phyloP scores from a whole-genome alignment of 2,888 invertebrate genomes.

The Cheilosia grossa region DNA sequence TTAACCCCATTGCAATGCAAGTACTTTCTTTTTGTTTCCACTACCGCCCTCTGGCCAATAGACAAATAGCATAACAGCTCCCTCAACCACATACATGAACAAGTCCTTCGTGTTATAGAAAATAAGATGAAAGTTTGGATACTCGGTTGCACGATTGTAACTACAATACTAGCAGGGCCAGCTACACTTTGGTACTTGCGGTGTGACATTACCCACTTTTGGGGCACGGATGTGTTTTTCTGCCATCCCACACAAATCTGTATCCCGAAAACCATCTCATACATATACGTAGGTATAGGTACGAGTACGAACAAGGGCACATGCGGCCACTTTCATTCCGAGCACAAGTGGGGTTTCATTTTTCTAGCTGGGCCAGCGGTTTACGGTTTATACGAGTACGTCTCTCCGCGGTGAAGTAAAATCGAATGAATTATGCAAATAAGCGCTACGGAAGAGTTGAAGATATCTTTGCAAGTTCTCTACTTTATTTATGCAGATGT shows the following conservation, averaged over 20 bases:
- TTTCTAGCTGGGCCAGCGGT: slow-evolving; percentile 52
- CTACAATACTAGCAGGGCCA: slow-evolving; percentile 28
- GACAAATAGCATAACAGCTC: slow-evolving; percentile 46
- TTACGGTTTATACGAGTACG: slow-evolving; percentile 31
- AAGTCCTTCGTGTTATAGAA: slow-evolving; percentile 45
- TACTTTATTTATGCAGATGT: slow-evolving; percentile 7
- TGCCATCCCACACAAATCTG: slow-evolving; percentile 42
- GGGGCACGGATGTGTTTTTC: slow-evolving; percentile 40
- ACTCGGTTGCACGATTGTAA: slow-evolving; percentile 63
- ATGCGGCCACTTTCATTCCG: slow-evolving; percentile 12
- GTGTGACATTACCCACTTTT: slow-evolving; percentile 61
- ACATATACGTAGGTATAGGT: slow-evolving; percentile 17
- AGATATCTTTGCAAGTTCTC: slow-evolving; percentile 44
- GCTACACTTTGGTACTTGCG: slow-evolving; percentile 64
- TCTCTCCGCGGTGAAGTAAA: slow-evolving; percentile 27
- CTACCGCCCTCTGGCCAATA: slow-evolving; percentile 54
- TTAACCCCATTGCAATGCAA: slow-evolving; percentile 40
- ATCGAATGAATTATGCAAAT: slow-evolving; percentile 66
- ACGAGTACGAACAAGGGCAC: slow-evolving; percentile 11
- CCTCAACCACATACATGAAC: slow-evolving; percentile 36
- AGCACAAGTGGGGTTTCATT: slow-evolving; percentile 35
- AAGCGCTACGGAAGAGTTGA: slow-evolving; percentile 32
- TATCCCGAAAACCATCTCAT: slow-evolving; percentile 29
- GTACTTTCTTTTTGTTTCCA: slow-evolving; percentile 39
- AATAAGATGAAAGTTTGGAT: slow-evolving; percentile 62